Conservation (phyloP, 1,140 invertebrate genomes). For the Cataglyphis hispanica region DNA sequence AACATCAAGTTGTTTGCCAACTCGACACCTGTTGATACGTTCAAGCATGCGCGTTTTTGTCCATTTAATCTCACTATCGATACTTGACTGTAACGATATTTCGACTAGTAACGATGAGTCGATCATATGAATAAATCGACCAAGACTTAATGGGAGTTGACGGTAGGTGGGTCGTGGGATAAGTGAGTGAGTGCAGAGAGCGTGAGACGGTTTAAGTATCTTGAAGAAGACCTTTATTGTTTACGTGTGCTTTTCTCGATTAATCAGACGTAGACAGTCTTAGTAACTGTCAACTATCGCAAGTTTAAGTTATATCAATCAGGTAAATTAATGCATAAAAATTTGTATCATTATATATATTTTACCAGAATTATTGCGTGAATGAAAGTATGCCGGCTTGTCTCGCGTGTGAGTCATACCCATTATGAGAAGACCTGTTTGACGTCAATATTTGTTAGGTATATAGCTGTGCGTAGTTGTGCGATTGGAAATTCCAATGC, state of each 20-base stretch:
- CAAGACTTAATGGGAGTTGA: not conserved
- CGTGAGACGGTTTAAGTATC: not conserved
- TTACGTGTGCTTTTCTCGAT: no score
- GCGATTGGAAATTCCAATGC: not conserved
- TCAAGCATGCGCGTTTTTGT: not conserved
- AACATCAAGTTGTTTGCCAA: not conserved
- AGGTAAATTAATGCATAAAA: not conserved
- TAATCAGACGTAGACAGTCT: not conserved
- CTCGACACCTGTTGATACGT: slow-evolving; percentile 10
- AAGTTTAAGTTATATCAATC: not conserved
- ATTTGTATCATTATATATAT: not conserved
- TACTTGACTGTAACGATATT: not conserved
- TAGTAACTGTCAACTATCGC: not conserved
- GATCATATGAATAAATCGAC: not conserved
- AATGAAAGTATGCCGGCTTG: no score
- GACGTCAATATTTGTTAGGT: not conserved
- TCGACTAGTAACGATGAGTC: not conserved
- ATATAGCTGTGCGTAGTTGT: not conserved
- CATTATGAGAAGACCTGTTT: not conserved
- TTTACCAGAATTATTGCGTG: not conserved
- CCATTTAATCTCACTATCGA: not conserved
- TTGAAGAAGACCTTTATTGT: not conserved
- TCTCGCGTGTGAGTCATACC: slow-evolving; percentile 7
- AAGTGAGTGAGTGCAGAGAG: not conserved
- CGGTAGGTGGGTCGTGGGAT: not conserved